phyloP scores from a whole-genome alignment of 37 sponge, comb jelly and placozoan genomes.

The Theonella swinhoei region DNA sequence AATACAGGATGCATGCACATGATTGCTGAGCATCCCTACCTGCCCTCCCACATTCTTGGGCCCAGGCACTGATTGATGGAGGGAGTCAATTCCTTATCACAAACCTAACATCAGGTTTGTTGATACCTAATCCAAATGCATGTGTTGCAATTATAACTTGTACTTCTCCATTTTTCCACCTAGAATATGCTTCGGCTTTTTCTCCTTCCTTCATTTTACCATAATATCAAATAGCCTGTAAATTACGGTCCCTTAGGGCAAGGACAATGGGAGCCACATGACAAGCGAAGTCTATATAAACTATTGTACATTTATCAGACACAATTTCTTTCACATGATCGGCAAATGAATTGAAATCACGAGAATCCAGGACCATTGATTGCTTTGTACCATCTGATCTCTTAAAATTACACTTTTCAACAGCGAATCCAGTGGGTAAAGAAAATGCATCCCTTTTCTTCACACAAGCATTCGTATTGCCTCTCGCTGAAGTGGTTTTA shows the following conservation, averaged over 20 bases:
- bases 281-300: conserved; percentile 41
- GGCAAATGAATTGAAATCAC: background rate
- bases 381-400: background rate
- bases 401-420: background rate
- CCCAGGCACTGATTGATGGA: conserved; percentile 14
- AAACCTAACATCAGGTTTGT: conserved; percentile 3
- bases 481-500: too few species aligned
- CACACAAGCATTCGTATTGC: too few species aligned
- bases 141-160: conserved; percentile 19
- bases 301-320: background rate
- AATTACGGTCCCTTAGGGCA: conserved; percentile 5
- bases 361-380: background rate
- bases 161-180: conserved; percentile 15
- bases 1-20: conserved; percentile 9
- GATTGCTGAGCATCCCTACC: conserved; percentile 23
- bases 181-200: conserved; percentile 2
- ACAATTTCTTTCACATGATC: background rate
- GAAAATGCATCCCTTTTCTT: too few species aligned
- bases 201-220: conserved; percentile 17
- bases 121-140: conserved; percentile 29
- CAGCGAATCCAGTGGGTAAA: too few species aligned
- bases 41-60: conserved; percentile 29
- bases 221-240: conserved; percentile 9
- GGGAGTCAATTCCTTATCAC: conserved; percentile 22
- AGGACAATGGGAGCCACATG: conserved; percentile 27